Evolutionary conservation across 92 coral and sea anemone genomes (phyloP).

Genomic region (Diadumene lineata): DNA sequence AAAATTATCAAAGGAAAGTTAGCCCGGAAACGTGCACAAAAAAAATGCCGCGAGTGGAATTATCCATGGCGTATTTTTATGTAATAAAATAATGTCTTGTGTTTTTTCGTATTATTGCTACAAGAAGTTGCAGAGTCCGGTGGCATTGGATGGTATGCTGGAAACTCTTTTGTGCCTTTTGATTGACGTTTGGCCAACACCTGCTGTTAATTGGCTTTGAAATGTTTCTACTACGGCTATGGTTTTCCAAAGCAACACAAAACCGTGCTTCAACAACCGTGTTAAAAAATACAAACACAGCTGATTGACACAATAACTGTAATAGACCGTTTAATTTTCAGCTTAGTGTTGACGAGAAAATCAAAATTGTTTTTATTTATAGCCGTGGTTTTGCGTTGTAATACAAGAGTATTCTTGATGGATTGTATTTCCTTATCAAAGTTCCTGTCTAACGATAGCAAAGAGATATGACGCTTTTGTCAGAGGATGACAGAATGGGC

Average conservation of each 20-base stretch:
- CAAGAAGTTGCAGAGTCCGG: conserved; percentile 76
- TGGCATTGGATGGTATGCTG: conserved; percentile 81
- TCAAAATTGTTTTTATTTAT: conserved; percentile 18
- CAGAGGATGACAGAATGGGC: conserved; percentile 90
- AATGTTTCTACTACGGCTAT: conserved; percentile 81
- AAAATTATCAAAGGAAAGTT: conserved; percentile 56
- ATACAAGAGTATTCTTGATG: conserved; percentile 82
- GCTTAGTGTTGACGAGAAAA: conserved; percentile 21
- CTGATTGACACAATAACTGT: conserved; percentile 46
- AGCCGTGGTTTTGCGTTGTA: conserved; percentile 56
- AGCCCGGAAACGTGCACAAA: conserved; percentile 33
- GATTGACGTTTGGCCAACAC: conserved; percentile 98
- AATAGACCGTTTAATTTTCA: conserved; percentile 32
- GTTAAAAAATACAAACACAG: conserved; percentile 89
- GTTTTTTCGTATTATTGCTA: neutral
- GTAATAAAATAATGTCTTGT: conserved; percentile 5
- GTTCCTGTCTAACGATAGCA: conserved; percentile 91
- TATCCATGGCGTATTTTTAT: conserved; percentile 7
- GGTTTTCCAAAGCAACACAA: conserved; percentile 75
- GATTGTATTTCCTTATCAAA: conserved; percentile 94
- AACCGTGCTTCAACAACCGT: conserved; percentile 71
- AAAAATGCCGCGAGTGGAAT: neutral
- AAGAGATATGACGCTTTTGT: conserved; percentile 91
- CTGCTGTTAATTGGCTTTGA: conserved; percentile 99
- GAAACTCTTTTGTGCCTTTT: conserved; percentile 78